Evolutionary conservation across 1,140 invertebrate species (phyloP).

Genomic region (Lamellibrachia luymesi): DNA sequence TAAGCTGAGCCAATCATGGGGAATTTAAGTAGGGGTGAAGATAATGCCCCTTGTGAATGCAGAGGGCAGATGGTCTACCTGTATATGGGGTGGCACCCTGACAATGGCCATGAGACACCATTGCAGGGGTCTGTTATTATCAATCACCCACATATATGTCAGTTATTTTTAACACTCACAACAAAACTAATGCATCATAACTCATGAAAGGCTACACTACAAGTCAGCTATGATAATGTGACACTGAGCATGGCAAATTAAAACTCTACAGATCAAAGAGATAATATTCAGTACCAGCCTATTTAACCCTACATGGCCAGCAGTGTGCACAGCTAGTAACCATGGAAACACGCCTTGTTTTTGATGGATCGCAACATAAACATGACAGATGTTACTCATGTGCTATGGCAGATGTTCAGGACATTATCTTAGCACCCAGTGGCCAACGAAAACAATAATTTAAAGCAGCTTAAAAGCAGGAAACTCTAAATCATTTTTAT

Average conservation of each 20-base stretch:
- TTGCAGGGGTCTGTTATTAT: not conserved
- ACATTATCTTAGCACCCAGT: not conserved
- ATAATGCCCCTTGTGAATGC: not conserved
- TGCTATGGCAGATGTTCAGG: not conserved
- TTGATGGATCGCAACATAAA: not conserved
- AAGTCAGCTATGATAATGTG: not conserved
- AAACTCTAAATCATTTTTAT: not conserved
- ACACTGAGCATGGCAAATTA: not conserved
- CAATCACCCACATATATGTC: not conserved
- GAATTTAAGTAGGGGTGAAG: not conserved
- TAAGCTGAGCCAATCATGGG: slow-evolving; percentile 3
- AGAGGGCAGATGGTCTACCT: not conserved
- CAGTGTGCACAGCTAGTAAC: not conserved
- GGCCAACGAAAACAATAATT: not conserved
- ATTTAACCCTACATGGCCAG: not conserved
- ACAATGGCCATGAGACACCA: not conserved
- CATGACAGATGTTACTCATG: not conserved
- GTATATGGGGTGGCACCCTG: not conserved
- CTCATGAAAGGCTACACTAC: not conserved
- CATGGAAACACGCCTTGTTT: not conserved
- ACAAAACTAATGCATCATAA: not conserved
- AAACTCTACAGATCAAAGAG: not conserved
- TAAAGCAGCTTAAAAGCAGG: not conserved
- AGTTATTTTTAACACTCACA: not conserved
- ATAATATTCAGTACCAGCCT: not conserved